A percentile compares a stretch with the other conserved stretches of the same genome.
Conservation (phyloP, 2,888 invertebrate genomes). For the Apodemia hepburni region DNA sequence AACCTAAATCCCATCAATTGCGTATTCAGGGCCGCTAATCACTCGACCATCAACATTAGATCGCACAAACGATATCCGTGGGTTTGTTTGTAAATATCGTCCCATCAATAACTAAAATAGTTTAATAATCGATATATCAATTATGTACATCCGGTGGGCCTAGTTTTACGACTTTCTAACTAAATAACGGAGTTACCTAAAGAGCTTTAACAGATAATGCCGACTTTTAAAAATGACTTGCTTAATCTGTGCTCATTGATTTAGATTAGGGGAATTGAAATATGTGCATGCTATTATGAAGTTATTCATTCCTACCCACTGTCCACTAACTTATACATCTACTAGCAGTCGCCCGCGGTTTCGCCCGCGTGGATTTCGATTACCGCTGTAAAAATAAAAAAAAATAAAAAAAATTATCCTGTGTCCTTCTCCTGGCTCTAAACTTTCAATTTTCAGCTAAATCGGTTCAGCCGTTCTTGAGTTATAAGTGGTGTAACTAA, state of each 20-base stretch:
- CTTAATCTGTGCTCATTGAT: conserved; percentile 6
- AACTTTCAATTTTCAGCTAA: no score
- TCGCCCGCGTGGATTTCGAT: no score
- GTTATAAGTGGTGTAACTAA: no score
- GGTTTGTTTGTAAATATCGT: conserved; percentile 2
- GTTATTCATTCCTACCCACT: not conserved
- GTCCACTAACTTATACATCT: no score
- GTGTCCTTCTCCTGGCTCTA: no score
- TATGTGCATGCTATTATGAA: not conserved
- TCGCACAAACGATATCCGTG: not conserved
- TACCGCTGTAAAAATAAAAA: no score
- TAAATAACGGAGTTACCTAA: conserved; percentile 16
- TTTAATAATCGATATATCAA: conserved; percentile 17
- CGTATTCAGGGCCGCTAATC: no score
- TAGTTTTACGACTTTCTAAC: conserved; percentile 20
- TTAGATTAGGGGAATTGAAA: not conserved
- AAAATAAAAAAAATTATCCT: no score
- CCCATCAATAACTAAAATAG: conserved; percentile 1
- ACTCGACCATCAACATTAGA: not conserved
- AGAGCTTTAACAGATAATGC: conserved; percentile 15
- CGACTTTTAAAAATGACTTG: conserved; percentile 18
- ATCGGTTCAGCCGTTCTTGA: no score
- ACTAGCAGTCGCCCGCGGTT: no score
- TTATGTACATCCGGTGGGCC: conserved; percentile 17
- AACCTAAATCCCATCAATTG: no score